Percentiles rank a stretch among this genome's conserved stretches.
Conservation (phyloP, 2,113 vertebrate species). For the Gambusia holbrooki region DNA sequence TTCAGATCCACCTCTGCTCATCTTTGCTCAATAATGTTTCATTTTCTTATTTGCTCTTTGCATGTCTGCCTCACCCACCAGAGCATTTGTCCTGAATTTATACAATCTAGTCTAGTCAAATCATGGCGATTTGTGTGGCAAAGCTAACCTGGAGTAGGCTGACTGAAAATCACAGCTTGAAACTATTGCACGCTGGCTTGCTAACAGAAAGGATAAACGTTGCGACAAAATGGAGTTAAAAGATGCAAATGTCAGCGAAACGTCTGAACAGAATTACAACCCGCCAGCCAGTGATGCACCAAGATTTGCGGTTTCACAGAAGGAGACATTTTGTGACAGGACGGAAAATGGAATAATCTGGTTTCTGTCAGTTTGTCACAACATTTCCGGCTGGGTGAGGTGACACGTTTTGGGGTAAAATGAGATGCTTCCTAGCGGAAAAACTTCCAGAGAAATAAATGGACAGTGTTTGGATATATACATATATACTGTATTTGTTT, state of each 20-base stretch:
- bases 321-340: neutral
- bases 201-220: neutral
- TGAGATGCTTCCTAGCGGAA: neutral
- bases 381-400: neutral
- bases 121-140: neutral
- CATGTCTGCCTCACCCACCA: neutral
- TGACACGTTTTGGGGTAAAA: neutral
- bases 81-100: neutral
- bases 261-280: constrained; percentile 4
- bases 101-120: neutral
- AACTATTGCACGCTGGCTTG: neutral
- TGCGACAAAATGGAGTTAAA: neutral
- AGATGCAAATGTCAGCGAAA: neutral
- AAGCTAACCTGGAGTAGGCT: neutral
- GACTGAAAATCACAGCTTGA: constrained; percentile 4
- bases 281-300: neutral
- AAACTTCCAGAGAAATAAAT: constrained; percentile 2
- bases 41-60: neutral
- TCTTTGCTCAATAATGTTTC: too few species aligned
- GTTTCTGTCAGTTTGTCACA: neutral
- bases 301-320: neutral
- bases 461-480: neutral
- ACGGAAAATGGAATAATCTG: neutral
- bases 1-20: too few species aligned
- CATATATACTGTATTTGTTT: neutral